Evolutionary conservation across 2,113 vertebrate genomes (phyloP).

Genomic region (Thunnus maccoyii): DNA sequence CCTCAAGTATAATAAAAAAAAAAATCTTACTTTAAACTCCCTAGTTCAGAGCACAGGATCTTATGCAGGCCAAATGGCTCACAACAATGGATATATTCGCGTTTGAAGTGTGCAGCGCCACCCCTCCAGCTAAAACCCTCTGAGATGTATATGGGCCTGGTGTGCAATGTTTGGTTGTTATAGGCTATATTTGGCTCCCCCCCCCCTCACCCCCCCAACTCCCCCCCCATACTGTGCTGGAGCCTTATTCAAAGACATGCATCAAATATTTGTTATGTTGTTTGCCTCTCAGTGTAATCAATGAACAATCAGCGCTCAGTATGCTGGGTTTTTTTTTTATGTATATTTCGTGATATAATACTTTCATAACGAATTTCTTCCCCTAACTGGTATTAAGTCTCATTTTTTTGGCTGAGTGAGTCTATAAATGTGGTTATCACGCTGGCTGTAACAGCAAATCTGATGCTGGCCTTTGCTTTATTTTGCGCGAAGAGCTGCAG

Average conservation of each 20-base stretch:
- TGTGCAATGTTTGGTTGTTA: conserved; percentile 77
- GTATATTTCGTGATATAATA: conserved; percentile 34
- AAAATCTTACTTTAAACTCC: conserved; percentile 93
- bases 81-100: conserved; percentile 86
- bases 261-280: conserved; percentile 80
- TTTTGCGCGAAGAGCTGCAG: conserved; percentile 79
- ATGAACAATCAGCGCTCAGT: conserved; percentile 67
- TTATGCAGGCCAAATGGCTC: conserved; percentile 95
- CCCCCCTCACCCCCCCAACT: background rate
- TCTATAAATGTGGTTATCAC: conserved; percentile 49
- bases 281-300: conserved; percentile 78
- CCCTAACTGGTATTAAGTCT: conserved; percentile 25
- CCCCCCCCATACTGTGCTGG: conserved; percentile 56
- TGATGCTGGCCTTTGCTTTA: conserved; percentile 67
- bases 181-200: conserved; percentile 72
- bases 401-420: conserved; percentile 41
- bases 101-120: conserved; percentile 84
- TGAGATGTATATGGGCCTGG: conserved; percentile 81
- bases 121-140: conserved; percentile 83
- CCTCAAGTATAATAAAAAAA: conserved; percentile 97
- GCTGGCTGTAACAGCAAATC: conserved; percentile 54
- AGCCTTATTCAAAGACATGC: conserved; percentile 75
- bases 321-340: conserved; percentile 39
- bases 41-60: conserved; percentile 95
- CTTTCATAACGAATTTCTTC: conserved; percentile 46